These are phyloP conservation scores for Cariama cristata DNA, from an alignment of 2,113 vertebrate species.

Conservation along the genomic window DNA sequence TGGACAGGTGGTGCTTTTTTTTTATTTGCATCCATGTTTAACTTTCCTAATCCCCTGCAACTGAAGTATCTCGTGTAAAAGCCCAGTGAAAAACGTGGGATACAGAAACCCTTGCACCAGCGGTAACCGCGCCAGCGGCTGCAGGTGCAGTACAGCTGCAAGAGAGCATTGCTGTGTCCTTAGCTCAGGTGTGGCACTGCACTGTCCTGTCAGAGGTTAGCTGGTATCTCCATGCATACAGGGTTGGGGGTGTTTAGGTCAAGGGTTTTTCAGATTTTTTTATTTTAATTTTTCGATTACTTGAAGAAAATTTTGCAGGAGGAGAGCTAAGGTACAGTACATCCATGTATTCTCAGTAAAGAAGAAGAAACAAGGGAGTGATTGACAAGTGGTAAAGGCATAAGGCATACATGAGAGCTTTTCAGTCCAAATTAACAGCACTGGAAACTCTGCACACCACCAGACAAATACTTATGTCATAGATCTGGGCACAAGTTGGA, in stretches of 20 bases:
- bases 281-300: not conserved
- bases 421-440: not conserved
- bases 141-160: not conserved
- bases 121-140: accelerated
- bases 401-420: not conserved
- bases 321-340: not conserved
- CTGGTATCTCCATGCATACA: not conserved
- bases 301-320: not conserved
- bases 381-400: not conserved
- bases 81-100: not conserved
- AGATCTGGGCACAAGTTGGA: not conserved
- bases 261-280: not conserved
- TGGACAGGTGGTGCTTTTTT: not conserved
- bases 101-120: not conserved
- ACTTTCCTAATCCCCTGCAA: not conserved
- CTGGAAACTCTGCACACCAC: not conserved
- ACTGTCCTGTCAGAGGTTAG: not conserved
- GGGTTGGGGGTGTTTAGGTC: not conserved
- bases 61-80: not conserved
- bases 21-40: not conserved
- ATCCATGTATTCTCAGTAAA: not conserved
- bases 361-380: not conserved
- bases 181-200: not conserved
- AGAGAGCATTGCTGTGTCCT: not conserved
- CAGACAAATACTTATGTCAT: not conserved